phyloP scores from a whole-genome alignment of 2,888 invertebrate genomes.

The Acrobeloides nanus region DNA sequence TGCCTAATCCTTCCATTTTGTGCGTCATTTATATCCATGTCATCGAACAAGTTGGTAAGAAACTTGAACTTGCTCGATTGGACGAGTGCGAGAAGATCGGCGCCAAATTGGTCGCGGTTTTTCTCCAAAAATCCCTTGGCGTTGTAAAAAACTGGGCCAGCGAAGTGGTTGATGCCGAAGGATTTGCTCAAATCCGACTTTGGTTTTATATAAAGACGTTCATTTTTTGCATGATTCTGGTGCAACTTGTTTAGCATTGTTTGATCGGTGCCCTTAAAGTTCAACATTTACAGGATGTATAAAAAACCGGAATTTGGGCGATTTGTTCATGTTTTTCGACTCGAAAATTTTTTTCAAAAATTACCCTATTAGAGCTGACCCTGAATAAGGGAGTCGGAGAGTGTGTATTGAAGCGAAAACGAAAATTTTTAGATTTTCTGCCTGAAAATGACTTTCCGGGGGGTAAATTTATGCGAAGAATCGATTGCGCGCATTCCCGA shows the following conservation, averaged over 20 bases:
- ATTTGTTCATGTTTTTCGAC: background rate
- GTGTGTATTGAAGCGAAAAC: too few species aligned
- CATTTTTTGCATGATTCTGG: constrained; percentile 70
- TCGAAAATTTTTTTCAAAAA: too few species aligned
- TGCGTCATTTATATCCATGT: constrained; percentile 59
- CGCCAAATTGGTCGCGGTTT: constrained; percentile 93
- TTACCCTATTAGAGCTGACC: too few species aligned
- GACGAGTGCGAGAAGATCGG: constrained; percentile 82
- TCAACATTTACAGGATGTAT: background rate
- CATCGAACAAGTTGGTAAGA: constrained; percentile 78
- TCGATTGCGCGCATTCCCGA: too few species aligned
- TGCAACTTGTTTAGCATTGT: constrained; percentile 94
- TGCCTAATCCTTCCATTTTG: constrained; percentile 24
- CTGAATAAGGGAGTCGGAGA: too few species aligned
- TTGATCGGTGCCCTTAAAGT: constrained; percentile 78
- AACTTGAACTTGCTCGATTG: constrained; percentile 87
- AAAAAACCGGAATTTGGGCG: constrained; percentile 11
- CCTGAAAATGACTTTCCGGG: too few species aligned
- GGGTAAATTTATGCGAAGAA: too few species aligned
- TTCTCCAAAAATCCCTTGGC: constrained; percentile 87
- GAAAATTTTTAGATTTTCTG: too few species aligned
- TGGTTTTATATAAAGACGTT: constrained; percentile 89
- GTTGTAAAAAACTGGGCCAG: constrained; percentile 94
- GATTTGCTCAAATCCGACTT: constrained; percentile 93
- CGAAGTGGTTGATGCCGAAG: constrained; percentile 94